These are phyloP conservation scores for Mamestra configurata DNA, from an alignment of 1,140 invertebrate species.

Conservation along the genomic window DNA sequence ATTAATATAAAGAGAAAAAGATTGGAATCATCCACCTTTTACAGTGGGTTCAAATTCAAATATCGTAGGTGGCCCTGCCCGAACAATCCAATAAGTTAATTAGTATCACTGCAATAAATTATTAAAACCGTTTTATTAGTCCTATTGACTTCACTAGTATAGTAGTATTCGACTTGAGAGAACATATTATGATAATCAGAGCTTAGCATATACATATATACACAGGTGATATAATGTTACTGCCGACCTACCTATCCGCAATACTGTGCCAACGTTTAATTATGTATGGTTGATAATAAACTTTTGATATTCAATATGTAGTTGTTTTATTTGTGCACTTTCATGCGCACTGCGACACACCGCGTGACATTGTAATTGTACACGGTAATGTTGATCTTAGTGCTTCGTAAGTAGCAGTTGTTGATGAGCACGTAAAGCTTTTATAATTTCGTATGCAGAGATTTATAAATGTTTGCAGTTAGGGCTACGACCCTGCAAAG, in stretches of 20 bases:
- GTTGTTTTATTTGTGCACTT: conserved; percentile 60
- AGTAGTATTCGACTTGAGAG: conserved; percentile 13
- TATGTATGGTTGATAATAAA: conserved; percentile 82
- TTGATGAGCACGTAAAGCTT: neutral
- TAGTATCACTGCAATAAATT: neutral
- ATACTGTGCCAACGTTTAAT: conserved; percentile 82
- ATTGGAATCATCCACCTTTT: neutral
- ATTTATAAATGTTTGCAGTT: no score
- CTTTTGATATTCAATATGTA: conserved; percentile 73
- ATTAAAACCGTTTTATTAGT: conserved; percentile 18
- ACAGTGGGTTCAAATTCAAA: neutral
- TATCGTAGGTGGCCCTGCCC: no score
- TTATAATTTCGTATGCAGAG: no score
- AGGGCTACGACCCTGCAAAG: no score
- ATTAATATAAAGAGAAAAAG: neutral
- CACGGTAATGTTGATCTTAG: conserved; percentile 2
- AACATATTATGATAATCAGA: conserved; percentile 39
- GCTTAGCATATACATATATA: conserved; percentile 56
- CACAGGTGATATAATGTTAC: conserved; percentile 57
- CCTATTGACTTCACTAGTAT: conserved; percentile 26
- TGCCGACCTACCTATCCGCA: conserved; percentile 67
- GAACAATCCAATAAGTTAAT: neutral
- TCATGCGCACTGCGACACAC: neutral
- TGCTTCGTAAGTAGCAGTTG: conserved; percentile 12
- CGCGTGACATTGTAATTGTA: neutral